Evolutionary conservation across 2,888 invertebrate species (phyloP), one percentile per base, ranked within the genome.

Genomic region (Thera obeliscata): DNA sequence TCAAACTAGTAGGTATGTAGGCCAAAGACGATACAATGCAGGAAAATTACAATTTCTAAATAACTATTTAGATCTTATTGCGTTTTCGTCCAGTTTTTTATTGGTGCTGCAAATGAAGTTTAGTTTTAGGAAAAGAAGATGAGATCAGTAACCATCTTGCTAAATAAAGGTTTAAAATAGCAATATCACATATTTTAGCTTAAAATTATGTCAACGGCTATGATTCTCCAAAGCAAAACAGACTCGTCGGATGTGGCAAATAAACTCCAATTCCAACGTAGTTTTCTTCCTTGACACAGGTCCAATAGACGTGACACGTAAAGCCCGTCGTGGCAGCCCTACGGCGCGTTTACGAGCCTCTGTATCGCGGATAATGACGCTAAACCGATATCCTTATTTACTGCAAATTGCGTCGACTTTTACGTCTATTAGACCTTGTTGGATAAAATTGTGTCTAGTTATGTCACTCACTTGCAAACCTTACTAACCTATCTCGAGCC

Each of bases 311-410:
- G 46, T 46, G 52, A 35, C 33, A 52, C 33, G 22, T 11, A 22
- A 61, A 61, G 52, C 57, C 52, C 12, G 38, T 4, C 48, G 62
- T 1, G 59, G 22, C 63, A 69, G 56, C 78, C 63, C 69, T 69
- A 64, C 68, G 75, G 78, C 78, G 80, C 80, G 80, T 85, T 85
- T 83, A 85, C 82, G 82, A 83, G 81, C 79, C 78, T 80, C 78
- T 80, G 79, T 83, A 83, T 81, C 81, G 82, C 79, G 76, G 86
- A 89, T 91, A 91, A 92, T 90, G 89, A 87, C 86, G 87, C 87
- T 88, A 85, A 87, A 87, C 90, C 91, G 87, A 92, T 91, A 90
- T 87, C 90, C 92, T 90, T 92, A 91, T 92, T 92, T 92, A 92
- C 90, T 91, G 91, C 91, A 91, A 90, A 92, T 92, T 90, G 89